A percentile compares a stretch with the other conserved stretches of the same genome.
Evolutionary conservation across 2,797 vertebrate species (phyloP).

Genomic region (Pangasius sanitwongsei): DNA sequence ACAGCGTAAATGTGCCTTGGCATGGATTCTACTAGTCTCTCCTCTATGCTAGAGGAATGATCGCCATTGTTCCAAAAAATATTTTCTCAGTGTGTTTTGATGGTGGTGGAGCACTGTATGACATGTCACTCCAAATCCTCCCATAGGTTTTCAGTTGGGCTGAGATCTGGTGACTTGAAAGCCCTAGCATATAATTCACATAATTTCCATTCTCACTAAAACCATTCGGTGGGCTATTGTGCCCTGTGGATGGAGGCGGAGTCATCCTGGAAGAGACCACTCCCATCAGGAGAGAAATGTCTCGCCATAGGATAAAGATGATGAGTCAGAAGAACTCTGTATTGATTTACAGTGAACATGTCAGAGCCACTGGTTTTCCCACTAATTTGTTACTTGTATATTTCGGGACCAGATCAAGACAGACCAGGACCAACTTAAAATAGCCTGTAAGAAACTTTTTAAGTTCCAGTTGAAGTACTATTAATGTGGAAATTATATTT

Average conservation of each 20-base stretch:
- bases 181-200: background rate
- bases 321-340: background rate
- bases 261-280: background rate
- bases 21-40: background rate
- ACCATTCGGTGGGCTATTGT: background rate
- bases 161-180: background rate
- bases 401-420: background rate
- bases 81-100: background rate
- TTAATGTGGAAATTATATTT: background rate
- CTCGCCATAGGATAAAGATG: background rate
- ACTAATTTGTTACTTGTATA: background rate
- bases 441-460: background rate
- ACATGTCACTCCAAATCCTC: background rate
- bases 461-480: background rate
- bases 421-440: background rate
- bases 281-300: background rate
- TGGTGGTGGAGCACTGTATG: background rate
- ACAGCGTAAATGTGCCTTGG: background rate
- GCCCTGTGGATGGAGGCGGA: background rate
- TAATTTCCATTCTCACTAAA: background rate
- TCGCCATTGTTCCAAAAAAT: background rate
- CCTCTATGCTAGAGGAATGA: background rate
- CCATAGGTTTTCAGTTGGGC: background rate
- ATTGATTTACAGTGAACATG: background rate
- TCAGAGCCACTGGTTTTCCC: background rate